Evolutionary conservation across 1,140 invertebrate species (phyloP), one percentile per base, ranked within the genome.

Genomic region (Bombus cullumanus): DNA sequence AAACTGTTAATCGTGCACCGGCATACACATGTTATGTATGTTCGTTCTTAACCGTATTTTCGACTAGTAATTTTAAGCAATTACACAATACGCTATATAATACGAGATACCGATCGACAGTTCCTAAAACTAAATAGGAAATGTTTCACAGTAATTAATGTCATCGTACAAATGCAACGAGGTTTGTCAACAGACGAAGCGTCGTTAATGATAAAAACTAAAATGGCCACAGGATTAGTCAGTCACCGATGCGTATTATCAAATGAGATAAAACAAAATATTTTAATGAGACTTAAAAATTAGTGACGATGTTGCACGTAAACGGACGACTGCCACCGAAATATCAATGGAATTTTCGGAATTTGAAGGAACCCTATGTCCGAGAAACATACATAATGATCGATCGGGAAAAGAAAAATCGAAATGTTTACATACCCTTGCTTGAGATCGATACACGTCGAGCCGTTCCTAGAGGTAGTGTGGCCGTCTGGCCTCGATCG

Each of bases 381-480:
- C 28, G 8, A 18, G 15, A 9, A 47, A 15, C 9, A 10, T 53
- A 8, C 1, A 41, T 12, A 37, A 71, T 1, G 28, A 72, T 78
- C 41, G 76, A 80, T 62, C 76, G 68, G 31, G 15, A 18, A 13
- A 34, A 64, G 41, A n/a, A 59, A 84, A 62, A 80, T 80, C 76
- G 12, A 62, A 84, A 47, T 31, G 76, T 72, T 85, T 80, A 80
- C 83, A 12, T 85, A 85, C 83, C 83, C 68, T 72, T 39, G 53
- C 43, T n/a, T 9, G 31, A 13, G 43, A 64, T 80, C 68, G 83
- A 78, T 80, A 15, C 18, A 41, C 25, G 68, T 71, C 57, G 83
- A 85, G 83, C 83, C 83, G 83, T 85, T 85, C 76, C 76, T 64
- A 34, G 25, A 47, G 41, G n/a, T 47, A 80, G 68, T 28, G 76